Evolutionary conservation across 2,888 invertebrate species (phyloP).

Genomic region (Desoria tigrina): DNA sequence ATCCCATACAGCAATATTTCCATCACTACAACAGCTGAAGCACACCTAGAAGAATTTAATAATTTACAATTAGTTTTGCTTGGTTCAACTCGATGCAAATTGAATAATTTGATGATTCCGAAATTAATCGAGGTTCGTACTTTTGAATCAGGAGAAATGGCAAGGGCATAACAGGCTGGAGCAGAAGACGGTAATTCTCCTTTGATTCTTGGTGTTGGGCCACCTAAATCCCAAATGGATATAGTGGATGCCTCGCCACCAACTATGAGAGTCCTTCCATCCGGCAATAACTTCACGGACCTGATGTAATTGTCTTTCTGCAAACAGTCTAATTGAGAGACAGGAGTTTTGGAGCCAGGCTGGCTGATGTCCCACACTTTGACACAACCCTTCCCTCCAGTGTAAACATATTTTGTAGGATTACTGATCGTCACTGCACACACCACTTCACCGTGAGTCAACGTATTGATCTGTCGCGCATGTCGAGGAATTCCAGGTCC

Average conservation of each 20-base stretch:
- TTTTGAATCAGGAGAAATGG: slow-evolving; percentile 92
- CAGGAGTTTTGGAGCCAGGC: slow-evolving; percentile 73
- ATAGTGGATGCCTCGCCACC: slow-evolving; percentile 95
- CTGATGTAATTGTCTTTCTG: slow-evolving; percentile 95
- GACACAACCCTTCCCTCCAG: slow-evolving; percentile 94
- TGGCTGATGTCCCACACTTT: slow-evolving; percentile 80
- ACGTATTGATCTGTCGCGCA: slow-evolving; percentile 82
- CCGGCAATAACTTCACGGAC: slow-evolving; percentile 90
- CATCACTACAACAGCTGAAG: slow-evolving; percentile 96
- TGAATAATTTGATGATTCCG: no score
- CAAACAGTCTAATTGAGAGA: slow-evolving; percentile 84
- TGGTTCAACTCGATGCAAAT: no score
- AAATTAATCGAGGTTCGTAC: slow-evolving; percentile 59
- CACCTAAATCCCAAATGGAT: slow-evolving; percentile 92
- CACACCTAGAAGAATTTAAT: slow-evolving; percentile 73
- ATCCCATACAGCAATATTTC: slow-evolving; percentile 96
- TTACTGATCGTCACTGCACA: slow-evolving; percentile 93
- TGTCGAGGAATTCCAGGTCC: slow-evolving; percentile 92
- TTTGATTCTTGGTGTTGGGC: slow-evolving; percentile 87
- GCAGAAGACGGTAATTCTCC: slow-evolving; percentile 83
- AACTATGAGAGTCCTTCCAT: slow-evolving; percentile 90
- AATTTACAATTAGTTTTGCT: no score
- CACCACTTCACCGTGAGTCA: slow-evolving; percentile 94
- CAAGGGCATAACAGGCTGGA: slow-evolving; percentile 97
- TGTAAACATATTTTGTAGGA: slow-evolving; percentile 89